Percentiles rank a stretch among this genome's conserved stretches.
phyloP scores from a whole-genome alignment of 1,140 invertebrate genomes.

The Tetraneura akinire region DNA sequence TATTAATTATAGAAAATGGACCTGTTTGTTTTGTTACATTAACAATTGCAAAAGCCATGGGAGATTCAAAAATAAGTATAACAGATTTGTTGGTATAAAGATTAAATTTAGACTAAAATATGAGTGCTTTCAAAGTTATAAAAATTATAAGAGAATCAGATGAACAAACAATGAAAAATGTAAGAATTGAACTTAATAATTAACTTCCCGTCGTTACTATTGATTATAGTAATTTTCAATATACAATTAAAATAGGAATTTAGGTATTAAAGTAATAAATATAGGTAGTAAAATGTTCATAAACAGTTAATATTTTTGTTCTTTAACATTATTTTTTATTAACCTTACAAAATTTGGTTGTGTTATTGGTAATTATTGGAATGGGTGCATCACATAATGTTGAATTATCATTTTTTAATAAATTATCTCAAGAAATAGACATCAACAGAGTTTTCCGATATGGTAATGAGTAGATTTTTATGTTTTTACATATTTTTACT shows the following conservation, averaged over 20 bases:
- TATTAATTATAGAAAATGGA: slow-evolving; percentile 88
- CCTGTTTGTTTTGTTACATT: slow-evolving; percentile 88
- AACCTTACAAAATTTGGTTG: slow-evolving; percentile 85
- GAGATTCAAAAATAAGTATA: slow-evolving; percentile 78
- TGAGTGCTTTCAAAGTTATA: slow-evolving; percentile 79
- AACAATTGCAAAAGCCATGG: slow-evolving; percentile 84
- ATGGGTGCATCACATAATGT: slow-evolving; percentile 74
- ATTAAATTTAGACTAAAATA: slow-evolving; percentile 75
- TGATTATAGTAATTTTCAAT: slow-evolving; percentile 84
- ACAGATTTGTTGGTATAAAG: slow-evolving; percentile 78
- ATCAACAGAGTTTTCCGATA: slow-evolving; percentile 91
- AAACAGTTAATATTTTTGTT: too few species aligned
- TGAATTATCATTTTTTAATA: slow-evolving; percentile 78
- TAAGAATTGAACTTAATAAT: slow-evolving; percentile 69
- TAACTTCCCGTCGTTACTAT: slow-evolving; percentile 74
- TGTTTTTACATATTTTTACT: too few species aligned
- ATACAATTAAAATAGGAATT: slow-evolving; percentile 74
- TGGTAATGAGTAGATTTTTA: slow-evolving; percentile 81
- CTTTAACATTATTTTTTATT: slow-evolving; percentile 59
- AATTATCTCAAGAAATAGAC: slow-evolving; percentile 81
- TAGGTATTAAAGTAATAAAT: too few species aligned
- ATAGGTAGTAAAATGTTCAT: too few species aligned
- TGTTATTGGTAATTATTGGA: slow-evolving; percentile 80
- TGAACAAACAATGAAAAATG: slow-evolving; percentile 65
- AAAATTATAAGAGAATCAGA: slow-evolving; percentile 64